Evolutionary conservation across 2,113 vertebrate species (phyloP).

Genomic region (Hippocampus mohnikei): DNA sequence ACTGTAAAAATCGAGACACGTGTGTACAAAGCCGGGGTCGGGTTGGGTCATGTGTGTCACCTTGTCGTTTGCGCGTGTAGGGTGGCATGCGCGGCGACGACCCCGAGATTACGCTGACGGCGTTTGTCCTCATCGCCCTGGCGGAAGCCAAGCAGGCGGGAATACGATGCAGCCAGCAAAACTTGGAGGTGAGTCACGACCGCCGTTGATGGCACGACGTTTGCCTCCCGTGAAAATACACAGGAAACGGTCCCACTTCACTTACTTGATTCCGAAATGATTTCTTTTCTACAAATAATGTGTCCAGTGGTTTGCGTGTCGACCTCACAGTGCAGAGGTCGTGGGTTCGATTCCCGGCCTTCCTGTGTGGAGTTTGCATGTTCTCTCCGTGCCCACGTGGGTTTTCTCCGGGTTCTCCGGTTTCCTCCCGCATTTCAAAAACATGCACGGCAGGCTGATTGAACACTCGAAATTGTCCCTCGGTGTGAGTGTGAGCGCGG

Average conservation of each 20-base stretch:
- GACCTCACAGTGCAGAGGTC: too few relatives aligned
- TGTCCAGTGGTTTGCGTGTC: too few relatives aligned
- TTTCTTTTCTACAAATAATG: too few relatives aligned
- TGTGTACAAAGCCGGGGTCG: not conserved
- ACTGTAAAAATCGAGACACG: constrained; percentile 48
- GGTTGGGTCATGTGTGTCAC: not conserved
- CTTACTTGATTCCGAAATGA: too few relatives aligned
- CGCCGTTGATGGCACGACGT: not conserved
- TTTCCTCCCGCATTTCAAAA: too few relatives aligned
- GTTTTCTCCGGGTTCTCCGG: too few relatives aligned
- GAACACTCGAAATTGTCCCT: too few relatives aligned
- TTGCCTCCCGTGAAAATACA: not conserved
- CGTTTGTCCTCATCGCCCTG: constrained; percentile 82
- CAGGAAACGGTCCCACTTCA: not conserved
- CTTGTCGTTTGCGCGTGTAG: constrained; percentile 52
- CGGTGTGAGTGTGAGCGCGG: too few relatives aligned
- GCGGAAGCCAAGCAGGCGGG: constrained; percentile 68
- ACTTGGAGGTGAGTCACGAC: constrained; percentile 25
- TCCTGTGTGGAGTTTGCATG: too few relatives aligned
- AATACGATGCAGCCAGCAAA: constrained; percentile 49
- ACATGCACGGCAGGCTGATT: too few relatives aligned
- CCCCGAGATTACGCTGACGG: constrained; percentile 76
- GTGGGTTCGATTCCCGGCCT: too few relatives aligned
- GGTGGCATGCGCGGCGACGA: constrained; percentile 71
- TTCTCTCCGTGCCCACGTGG: too few relatives aligned